Base-by-base conservation (phyloP, 30 jellyfish, hydroid and myxozoan species). In the Aurelia aurita region DNA sequence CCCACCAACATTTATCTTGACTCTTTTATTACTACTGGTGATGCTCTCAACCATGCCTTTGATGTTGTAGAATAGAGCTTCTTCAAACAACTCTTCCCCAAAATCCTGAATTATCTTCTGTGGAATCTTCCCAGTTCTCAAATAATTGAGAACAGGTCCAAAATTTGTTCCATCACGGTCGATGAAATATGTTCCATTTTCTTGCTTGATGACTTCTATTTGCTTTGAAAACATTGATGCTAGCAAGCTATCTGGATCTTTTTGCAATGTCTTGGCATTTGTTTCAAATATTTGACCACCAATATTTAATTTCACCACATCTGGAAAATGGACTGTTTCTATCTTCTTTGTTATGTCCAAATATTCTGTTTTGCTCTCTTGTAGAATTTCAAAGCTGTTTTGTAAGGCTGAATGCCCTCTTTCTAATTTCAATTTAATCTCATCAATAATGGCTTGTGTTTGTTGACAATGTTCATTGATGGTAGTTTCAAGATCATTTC, bases 401-500 rank as follows among this genome's bases (percentile, higher is more conserved):
- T 39, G 51, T 8, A 39, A 39, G 51, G 51, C 15, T 4, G 51
- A 39, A 39, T 39, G 51, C 15, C 51, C 51, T 39, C 16, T 39
- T 39, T 39, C 51, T 39, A 39, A 39, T 39, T 39, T 39, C 15
- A 39, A 39, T 39, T 7, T 39, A 3, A 39, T 39, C 51, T 39
- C 51, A 39, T 39, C 51, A 39, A 39, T 5, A 39, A 39, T 39
- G 51, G 51, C 51, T 39, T 39, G 16, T 39, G 51, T 39, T 39
- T 39, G 51, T 39, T 39, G 15, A 39, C 16, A 39, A 39, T 39
- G 57, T 4, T 55, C 21, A 15, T 77, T 85, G 20, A 45, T 25
- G 5, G 86, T 85, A 15, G 43, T 3, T 20, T 58, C 85, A 20
- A 77, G 85, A 61, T 44, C 74, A 23, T 77, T 71, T 26, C 26